Percentiles rank a stretch among this genome's conserved stretches.
phyloP scores from a whole-genome alignment of 1,140 invertebrate genomes.

The Bactericera cockerelli region DNA sequence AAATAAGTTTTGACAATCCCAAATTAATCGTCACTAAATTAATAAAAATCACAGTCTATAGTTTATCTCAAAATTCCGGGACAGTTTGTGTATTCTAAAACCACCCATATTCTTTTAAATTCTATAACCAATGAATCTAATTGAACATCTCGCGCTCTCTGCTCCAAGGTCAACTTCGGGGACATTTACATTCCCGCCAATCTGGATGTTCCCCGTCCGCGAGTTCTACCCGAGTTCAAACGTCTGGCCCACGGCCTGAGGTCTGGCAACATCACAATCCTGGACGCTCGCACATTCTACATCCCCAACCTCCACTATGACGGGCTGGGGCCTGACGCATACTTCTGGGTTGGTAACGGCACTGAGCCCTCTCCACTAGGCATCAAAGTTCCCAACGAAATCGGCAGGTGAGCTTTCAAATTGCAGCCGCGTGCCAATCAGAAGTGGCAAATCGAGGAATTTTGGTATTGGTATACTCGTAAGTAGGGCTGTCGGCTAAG shows the following conservation, averaged over 20 bases:
- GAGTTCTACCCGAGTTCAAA: constrained; percentile 68
- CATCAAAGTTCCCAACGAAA: constrained; percentile 76
- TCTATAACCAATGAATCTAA: too few species aligned
- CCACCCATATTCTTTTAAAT: too few species aligned
- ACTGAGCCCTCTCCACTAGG: constrained; percentile 63
- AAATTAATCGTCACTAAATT: too few species aligned
- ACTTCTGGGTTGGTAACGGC: constrained; percentile 84
- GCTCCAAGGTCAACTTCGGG: constrained; percentile 68
- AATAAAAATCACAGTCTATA: too few species aligned
- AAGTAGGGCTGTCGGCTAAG: too few species aligned
- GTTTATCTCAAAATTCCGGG: too few species aligned
- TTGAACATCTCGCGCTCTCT: too few species aligned
- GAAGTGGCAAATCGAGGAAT: too few species aligned
- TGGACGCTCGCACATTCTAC: constrained; percentile 82
- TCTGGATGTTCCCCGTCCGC: constrained; percentile 54
- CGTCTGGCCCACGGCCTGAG: constrained; percentile 68
- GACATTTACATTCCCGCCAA: constrained; percentile 58
- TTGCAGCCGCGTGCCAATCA: neutral
- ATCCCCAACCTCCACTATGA: constrained; percentile 87
- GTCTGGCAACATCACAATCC: constrained; percentile 76
- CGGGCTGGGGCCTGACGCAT: constrained; percentile 73
- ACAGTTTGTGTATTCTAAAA: too few species aligned
- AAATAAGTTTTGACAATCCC: too few species aligned
- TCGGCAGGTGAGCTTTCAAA: constrained; percentile 44
- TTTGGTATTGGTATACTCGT: too few species aligned